Percentiles rank a stretch among this genome's conserved stretches.
These are phyloP conservation scores for Mythimna impura DNA, from an alignment of 2,888 invertebrate genomes.

Conservation along the genomic window DNA sequence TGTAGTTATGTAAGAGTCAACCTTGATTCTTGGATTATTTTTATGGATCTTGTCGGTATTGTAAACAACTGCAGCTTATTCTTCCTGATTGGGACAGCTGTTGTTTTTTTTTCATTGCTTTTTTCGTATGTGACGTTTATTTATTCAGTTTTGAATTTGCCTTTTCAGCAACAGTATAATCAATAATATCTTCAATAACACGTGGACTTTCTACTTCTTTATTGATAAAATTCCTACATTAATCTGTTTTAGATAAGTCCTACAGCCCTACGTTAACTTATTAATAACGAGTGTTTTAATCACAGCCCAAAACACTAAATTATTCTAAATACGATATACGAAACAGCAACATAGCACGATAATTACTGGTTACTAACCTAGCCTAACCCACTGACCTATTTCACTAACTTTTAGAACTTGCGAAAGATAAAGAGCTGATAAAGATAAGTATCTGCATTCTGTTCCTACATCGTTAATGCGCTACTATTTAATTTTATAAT, in stretches of 20 bases:
- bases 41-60: constrained; percentile 66
- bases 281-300: not conserved
- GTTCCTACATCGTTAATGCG: constrained; percentile 36
- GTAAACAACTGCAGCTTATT: constrained; percentile 72
- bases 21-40: constrained; percentile 86
- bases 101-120: constrained; percentile 8
- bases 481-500: constrained; percentile 16
- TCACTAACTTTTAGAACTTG: constrained; percentile 56
- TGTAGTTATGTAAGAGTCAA: constrained; percentile 80
- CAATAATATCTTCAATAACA: not conserved
- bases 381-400: constrained; percentile 56
- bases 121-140: constrained; percentile 10
- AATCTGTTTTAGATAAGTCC: not conserved
- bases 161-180: not conserved
- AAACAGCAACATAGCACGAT: constrained; percentile 31
- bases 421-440: constrained; percentile 54
- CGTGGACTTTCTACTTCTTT: not conserved
- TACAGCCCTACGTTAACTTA: not conserved
- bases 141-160: not conserved
- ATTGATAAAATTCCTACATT: not conserved
- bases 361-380: constrained; percentile 46
- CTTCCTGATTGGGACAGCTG: constrained; percentile 63
- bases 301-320: constrained; percentile 1
- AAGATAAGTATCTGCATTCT: constrained; percentile 40
- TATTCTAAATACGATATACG: constrained; percentile 16